These are phyloP conservation scores for Amiota minor DNA, from an alignment of 2,888 invertebrate species.

Conservation along the genomic window DNA sequence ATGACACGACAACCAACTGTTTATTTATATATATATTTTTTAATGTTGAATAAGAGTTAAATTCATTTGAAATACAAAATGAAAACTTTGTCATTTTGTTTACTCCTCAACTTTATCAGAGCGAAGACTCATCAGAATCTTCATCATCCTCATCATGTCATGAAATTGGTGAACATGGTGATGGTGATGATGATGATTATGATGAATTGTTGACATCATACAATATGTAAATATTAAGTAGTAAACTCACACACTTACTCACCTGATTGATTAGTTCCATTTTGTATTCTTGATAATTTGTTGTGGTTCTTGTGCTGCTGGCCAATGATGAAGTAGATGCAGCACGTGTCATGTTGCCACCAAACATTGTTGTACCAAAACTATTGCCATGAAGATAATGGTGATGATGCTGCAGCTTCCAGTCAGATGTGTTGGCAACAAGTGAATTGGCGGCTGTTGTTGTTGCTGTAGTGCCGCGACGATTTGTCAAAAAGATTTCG, in stretches of 20 bases:
- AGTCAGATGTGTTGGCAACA: slow-evolving; percentile 14
- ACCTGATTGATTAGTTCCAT: slow-evolving; percentile 73
- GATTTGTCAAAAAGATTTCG: slow-evolving; percentile 63
- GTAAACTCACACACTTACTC: slow-evolving; percentile 45
- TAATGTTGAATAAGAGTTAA: slow-evolving; percentile 31
- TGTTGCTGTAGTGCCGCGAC: slow-evolving; percentile 60
- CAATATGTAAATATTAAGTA: background rate
- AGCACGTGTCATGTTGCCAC: slow-evolving; percentile 60
- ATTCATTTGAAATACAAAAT: background rate
- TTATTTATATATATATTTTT: background rate
- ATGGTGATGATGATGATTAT: no score
- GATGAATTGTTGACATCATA: no score
- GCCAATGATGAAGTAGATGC: slow-evolving; percentile 68
- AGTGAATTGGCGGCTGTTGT: slow-evolving; percentile 34
- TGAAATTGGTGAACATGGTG: no score
- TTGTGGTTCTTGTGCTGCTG: slow-evolving; percentile 63
- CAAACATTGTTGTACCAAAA: slow-evolving; percentile 38
- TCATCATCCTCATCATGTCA: no score
- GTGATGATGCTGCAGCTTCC: slow-evolving; percentile 14
- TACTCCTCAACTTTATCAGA: slow-evolving; percentile 59
- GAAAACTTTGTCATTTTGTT: slow-evolving; percentile 48
- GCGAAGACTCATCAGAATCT: no score
- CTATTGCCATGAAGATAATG: background rate
- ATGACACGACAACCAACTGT: slow-evolving; percentile 34
- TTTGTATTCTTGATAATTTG: slow-evolving; percentile 71